Evolutionary conservation across 2,113 vertebrate genomes (phyloP).

Genomic region (Clarias batrachus): DNA sequence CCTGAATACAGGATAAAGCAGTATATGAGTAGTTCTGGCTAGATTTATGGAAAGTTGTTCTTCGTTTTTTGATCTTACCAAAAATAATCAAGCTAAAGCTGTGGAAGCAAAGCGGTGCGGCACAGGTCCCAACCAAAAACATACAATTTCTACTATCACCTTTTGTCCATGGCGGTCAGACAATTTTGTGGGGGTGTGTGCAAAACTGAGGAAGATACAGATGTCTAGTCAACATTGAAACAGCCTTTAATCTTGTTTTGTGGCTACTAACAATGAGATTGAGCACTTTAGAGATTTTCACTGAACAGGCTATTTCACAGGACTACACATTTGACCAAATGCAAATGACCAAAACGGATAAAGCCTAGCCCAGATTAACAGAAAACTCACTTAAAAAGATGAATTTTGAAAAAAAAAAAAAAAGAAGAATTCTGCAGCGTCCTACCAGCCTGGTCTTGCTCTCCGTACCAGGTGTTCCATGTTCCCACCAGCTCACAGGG

Average conservation of each 20-base stretch:
- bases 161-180: too few species aligned
- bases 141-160: too few species aligned
- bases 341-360: background rate
- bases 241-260: too few species aligned
- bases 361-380: background rate
- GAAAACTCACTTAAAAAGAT: background rate
- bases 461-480: conserved; percentile 99
- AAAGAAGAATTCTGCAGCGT: conserved; percentile 1
- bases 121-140: too few species aligned
- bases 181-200: too few species aligned
- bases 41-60: background rate
- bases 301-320: background rate
- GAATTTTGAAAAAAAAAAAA: background rate
- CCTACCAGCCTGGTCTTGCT: conserved; percentile 98
- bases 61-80: background rate
- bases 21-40: background rate
- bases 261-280: too few species aligned
- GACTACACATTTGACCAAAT: background rate
- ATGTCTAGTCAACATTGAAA: too few species aligned
- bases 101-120: too few species aligned
- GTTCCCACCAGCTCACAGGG: conserved; percentile 96
- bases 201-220: too few species aligned
- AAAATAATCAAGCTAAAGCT: too few species aligned
- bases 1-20: too few species aligned
- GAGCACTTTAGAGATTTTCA: background rate